A percentile compares a stretch with the other conserved stretches of the same genome.
Evolutionary conservation across 2,888 invertebrate species (phyloP).

Genomic region (Lomographa bimaculata): DNA sequence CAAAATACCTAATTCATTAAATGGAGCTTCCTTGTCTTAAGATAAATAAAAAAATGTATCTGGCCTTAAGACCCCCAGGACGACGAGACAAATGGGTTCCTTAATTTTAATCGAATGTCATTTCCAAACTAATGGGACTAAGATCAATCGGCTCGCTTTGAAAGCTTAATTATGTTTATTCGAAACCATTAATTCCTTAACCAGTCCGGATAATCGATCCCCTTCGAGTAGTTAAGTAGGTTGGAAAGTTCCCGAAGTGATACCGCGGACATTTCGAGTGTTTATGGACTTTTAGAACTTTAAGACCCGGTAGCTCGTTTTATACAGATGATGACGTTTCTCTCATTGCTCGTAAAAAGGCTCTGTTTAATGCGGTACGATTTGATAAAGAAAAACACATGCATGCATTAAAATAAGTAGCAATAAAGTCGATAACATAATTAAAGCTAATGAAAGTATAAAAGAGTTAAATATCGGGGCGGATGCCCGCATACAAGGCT

Average conservation of each 20-base stretch:
- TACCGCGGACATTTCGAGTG: constrained; percentile 39
- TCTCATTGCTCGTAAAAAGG: constrained; percentile 46
- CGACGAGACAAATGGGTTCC: constrained; percentile 46
- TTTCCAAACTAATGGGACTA: constrained; percentile 61
- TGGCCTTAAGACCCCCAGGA: constrained; percentile 23
- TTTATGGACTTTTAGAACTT: constrained; percentile 37
- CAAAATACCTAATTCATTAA: too few species aligned
- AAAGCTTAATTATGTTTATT: constrained; percentile 79
- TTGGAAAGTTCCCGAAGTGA: constrained; percentile 53
- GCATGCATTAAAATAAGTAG: constrained; percentile 37
- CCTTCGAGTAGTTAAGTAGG: constrained; percentile 50
- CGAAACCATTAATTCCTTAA: constrained; percentile 66
- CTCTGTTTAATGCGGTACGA: constrained; percentile 35
- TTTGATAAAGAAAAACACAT: constrained; percentile 31
- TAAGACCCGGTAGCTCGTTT: constrained; percentile 44
- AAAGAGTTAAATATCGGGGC: constrained; percentile 36
- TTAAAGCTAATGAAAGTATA: constrained; percentile 38
- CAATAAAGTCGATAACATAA: constrained; percentile 37
- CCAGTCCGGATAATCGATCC: constrained; percentile 67
- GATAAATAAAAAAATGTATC: constrained; percentile 8
- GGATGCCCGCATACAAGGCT: constrained; percentile 43
- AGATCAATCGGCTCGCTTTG: constrained; percentile 71
- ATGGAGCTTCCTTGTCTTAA: too few species aligned
- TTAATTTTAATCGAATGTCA: constrained; percentile 70
- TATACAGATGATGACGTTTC: constrained; percentile 51